A percentile compares a stretch with the other conserved stretches of the same genome.
Conservation (phyloP, 2,113 vertebrate species). For the Ptychochromis oligacanthus region DNA sequence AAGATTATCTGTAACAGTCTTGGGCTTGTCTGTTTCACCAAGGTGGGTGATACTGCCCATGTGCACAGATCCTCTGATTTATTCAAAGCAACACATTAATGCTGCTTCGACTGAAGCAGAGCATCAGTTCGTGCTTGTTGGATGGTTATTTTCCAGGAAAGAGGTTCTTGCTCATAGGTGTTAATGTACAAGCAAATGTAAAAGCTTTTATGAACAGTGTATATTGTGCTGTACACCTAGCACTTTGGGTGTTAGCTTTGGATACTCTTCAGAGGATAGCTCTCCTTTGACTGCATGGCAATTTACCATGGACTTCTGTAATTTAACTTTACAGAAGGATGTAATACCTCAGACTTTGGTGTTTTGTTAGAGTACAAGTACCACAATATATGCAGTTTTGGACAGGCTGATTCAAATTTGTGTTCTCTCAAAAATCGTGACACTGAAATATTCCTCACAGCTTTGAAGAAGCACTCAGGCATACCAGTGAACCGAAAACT, state of each 20-base stretch:
- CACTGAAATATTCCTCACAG: background rate
- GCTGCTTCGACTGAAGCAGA: constrained; percentile 11
- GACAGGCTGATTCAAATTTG: constrained; percentile 2
- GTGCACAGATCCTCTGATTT: constrained; percentile 24
- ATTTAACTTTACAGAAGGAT: background rate
- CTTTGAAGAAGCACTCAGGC: background rate
- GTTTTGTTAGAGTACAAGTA: background rate
- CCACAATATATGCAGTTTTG: background rate
- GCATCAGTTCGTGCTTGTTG: constrained; percentile 20
- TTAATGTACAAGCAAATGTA: constrained; percentile 27
- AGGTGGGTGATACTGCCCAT: background rate
- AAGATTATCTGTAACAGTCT: constrained; percentile 4
- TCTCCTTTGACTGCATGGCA: background rate
- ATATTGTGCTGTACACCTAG: constrained; percentile 4
- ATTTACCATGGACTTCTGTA: background rate
- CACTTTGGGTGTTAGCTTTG: background rate
- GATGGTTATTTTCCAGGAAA: constrained; percentile 35
- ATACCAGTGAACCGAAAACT: background rate
- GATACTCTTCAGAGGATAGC: background rate
- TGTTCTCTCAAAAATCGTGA: background rate
- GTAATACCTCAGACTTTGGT: background rate
- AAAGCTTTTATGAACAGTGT: constrained; percentile 24
- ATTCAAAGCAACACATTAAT: constrained; percentile 41
- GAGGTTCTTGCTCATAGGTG: constrained; percentile 11
- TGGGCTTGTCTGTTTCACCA: background rate